Evolutionary conservation across 2,797 vertebrate species (phyloP), one percentile per base, ranked within the genome.

Genomic region (Chaetophractus vellerosus): DNA sequence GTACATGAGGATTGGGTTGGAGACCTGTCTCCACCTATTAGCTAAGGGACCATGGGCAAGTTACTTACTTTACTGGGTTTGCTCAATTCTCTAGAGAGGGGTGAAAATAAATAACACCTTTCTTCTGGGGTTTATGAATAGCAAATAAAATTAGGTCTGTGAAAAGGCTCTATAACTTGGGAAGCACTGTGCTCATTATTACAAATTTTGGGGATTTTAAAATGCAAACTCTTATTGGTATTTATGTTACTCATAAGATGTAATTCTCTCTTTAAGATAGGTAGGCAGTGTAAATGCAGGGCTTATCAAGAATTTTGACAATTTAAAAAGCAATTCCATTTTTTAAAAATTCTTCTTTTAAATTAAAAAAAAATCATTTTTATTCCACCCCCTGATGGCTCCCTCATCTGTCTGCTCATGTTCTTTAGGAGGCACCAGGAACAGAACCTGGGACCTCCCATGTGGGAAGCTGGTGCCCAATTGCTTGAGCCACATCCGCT

Each of bases 261-360:
- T 81, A 41, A 26, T 71, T 57, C 15, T 92, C 18, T 79, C 21
- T 14, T 81, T 81, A 12, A n/a, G 52, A 6, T 52, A 52, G 50
- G 18, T 6, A 19, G 16, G 85, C 36, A 11, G 19, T 66, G 15
- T 81, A 66, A 86, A 59, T 19, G 45, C 50, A 69, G 52, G 11
- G 6, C 28, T 80, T 84, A 93, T 84, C 24, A 63, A 83, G 45
- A 63, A 82, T 88, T 68, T 78, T 69, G 72, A 48, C 59, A 95
- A 59, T 41, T 79, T 91, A 63, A 52, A 93, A 90, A 71, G n/a
- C 45, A 93, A 59, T 69, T 68, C 31, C 5, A 66, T 33, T 89
- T 76, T 93, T 6, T 6, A 45, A 45, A 45, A 45, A 45, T 45
- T 45, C 45, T 45, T 45, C 10, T 45, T 45, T 45, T 45, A 9